Base-by-base conservation (phyloP, 2,113 vertebrate genomes). In the Pitta sordida region DNA sequence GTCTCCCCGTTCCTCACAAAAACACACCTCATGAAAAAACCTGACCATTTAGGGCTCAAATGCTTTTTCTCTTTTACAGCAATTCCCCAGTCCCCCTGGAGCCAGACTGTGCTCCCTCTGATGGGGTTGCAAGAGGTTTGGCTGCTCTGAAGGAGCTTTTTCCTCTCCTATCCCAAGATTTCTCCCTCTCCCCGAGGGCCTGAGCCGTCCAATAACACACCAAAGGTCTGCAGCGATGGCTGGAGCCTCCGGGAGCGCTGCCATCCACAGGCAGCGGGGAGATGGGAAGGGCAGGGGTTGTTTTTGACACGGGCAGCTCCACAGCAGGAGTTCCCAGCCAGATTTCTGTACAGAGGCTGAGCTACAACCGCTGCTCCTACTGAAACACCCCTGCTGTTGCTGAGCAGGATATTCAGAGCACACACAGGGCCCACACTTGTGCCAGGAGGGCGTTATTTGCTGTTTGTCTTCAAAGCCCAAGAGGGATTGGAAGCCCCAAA, bases 341-440 rank as follows among this genome's bases (percentile, higher is more conserved):
- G 34, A 55, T 37, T 59, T 62, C 62, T 53, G 74, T 43, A 44
- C 30, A 10, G n/a, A 27, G 11, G 5, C 49, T 65, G 64, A 81
- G 20, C 63, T 30, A 19, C 55, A 44, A 4, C 8, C 27, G 20
- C 6, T 52, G 9, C 51, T 52, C 22, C 49, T 5, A 8, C 30
- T 39, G 18, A 71, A 87, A 73, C 68, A n/a, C 18, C 62, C 43
- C 49, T 48, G 52, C 62, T 48, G 6, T 6, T 44, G 65, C 56
- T 67, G 23, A 27, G 15, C 0, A 4, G 58, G 41, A 49, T 62
- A 10, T 24, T 70, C 55, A 10, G 2, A 41, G 51, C 19, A 58
- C 30, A 24, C 6, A 18, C 4, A 11, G 34, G 2, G n/a, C n/a
- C 55, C 20, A 0, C 2, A 13, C 64, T 21, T 46, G 34, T 16